These are phyloP conservation scores for Scleropages formosus DNA, from an alignment of 2,797 vertebrate species.

Conservation along the genomic window DNA sequence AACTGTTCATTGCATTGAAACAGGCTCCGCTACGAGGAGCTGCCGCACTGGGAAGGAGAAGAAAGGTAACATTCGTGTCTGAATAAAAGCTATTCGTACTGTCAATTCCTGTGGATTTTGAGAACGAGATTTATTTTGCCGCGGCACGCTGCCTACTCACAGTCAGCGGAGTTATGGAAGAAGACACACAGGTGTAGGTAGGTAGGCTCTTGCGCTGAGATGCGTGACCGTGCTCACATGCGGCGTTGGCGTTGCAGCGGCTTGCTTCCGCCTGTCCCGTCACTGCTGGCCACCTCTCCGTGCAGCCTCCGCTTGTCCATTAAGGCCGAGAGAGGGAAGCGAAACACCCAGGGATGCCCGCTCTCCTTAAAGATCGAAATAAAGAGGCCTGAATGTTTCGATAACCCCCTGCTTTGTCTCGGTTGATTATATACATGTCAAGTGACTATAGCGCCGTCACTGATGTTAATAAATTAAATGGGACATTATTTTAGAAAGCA, in stretches of 20 bases:
- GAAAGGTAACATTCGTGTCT: too few relatives aligned
- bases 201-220: neutral
- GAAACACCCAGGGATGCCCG: neutral
- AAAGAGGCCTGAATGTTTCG: too few relatives aligned
- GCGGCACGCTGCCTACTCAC: neutral
- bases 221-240: neutral
- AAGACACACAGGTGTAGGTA: too few relatives aligned
- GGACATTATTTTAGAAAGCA: neutral
- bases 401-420: neutral
- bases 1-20: too few relatives aligned
- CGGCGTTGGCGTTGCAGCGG: neutral
- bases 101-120: too few relatives aligned
- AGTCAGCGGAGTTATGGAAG: neutral
- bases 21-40: too few relatives aligned
- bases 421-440: constrained; percentile 2
- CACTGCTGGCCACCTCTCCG: neutral
- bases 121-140: neutral
- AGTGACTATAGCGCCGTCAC: neutral
- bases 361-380: neutral
- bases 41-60: too few relatives aligned
- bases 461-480: neutral
- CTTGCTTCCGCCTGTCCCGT: neutral
- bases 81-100: too few relatives aligned
- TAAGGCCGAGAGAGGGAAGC: neutral
- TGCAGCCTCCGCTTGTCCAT: neutral